These are phyloP conservation scores for Willisornis vidua DNA, from an alignment of 2,113 vertebrate species.

Conservation along the genomic window DNA sequence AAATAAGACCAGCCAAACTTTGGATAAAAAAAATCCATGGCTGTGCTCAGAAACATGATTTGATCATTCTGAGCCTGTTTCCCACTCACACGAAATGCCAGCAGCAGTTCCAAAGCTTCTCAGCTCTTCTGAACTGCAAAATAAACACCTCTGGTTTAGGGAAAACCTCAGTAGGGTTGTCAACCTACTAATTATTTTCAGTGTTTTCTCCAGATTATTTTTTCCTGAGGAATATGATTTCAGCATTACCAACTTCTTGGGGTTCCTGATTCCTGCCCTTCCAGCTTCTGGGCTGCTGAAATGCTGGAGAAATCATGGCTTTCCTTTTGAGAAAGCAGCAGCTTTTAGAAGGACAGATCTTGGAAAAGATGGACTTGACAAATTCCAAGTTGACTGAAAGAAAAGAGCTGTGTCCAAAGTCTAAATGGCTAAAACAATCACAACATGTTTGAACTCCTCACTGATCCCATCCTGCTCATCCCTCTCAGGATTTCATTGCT, in stretches of 20 bases:
- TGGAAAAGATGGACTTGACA: background rate
- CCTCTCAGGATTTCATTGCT: background rate
- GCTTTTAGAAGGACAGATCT: background rate
- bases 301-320: fast-evolving
- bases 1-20: background rate
- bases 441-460: fast-evolving
- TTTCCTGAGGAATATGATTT: background rate
- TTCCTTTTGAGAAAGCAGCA: background rate
- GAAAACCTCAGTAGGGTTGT: background rate
- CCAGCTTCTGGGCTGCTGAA: background rate
- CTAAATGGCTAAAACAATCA: background rate
- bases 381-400: background rate
- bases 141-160: background rate
- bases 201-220: background rate
- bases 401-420: background rate
- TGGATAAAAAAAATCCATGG: background rate
- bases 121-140: background rate
- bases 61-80: background rate
- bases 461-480: background rate
- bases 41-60: background rate
- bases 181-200: background rate
- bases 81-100: background rate
- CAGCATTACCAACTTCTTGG: background rate
- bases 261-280: background rate
- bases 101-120: background rate